Evolutionary conservation across 2,888 invertebrate species (phyloP).

Genomic region (Archips xylosteana): DNA sequence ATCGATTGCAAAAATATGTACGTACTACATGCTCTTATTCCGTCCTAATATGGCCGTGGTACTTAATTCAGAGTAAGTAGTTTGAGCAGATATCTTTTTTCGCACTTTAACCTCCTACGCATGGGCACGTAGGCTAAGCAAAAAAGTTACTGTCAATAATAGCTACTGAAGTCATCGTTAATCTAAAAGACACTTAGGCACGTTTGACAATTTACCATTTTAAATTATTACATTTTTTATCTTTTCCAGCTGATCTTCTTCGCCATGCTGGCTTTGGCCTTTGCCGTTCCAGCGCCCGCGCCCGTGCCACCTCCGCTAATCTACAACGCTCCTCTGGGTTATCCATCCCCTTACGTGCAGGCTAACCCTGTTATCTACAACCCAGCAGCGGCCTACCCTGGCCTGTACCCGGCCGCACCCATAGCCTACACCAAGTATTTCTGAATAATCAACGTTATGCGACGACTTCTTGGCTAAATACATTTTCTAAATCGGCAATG

Average conservation of each 20-base stretch:
- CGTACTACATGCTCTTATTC: no score
- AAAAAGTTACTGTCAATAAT: no score
- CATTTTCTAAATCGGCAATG: constrained; percentile 42
- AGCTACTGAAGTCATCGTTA: no score
- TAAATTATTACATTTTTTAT: background rate
- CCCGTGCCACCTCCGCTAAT: constrained; percentile 45
- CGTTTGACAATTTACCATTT: background rate
- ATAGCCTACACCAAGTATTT: constrained; percentile 56
- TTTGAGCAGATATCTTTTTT: no score
- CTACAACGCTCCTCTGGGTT: constrained; percentile 32
- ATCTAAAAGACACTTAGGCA: no score
- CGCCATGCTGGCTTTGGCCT: constrained; percentile 54
- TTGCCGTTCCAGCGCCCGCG: constrained; percentile 60
- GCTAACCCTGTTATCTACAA: constrained; percentile 52
- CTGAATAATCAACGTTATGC: constrained; percentile 36
- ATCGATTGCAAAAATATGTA: no score
- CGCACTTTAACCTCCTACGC: no score
- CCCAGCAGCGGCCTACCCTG: constrained; percentile 20
- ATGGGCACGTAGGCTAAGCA: no score
- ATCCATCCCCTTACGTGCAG: constrained; percentile 41
- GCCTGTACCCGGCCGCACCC: constrained; percentile 44
- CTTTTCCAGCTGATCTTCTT: constrained; percentile 57
- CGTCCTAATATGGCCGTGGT: no score
- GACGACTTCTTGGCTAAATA: constrained; percentile 1
- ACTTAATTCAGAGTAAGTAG: no score